phyloP scores from a whole-genome alignment of 2,113 vertebrate genomes.

The Prionailurus viverrinus region DNA sequence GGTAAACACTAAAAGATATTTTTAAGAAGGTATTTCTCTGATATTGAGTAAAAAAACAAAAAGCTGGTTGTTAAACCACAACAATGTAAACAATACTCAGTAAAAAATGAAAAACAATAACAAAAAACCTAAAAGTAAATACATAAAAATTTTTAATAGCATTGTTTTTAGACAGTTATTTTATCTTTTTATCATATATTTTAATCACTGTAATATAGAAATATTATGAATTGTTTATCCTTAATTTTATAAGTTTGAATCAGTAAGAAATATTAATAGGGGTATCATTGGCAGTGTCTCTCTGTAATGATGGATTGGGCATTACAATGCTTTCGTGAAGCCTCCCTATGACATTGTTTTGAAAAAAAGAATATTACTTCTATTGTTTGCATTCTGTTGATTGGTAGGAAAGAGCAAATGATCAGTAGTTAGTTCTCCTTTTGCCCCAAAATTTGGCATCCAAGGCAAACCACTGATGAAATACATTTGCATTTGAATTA shows the following conservation, averaged over 20 bases:
- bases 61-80: background rate
- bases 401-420: constrained; percentile 58
- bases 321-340: background rate
- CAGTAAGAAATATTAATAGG: background rate
- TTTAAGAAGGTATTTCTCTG: constrained; percentile 26
- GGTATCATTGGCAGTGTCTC: background rate
- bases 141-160: background rate
- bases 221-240: background rate
- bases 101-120: background rate
- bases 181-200: constrained; percentile 4
- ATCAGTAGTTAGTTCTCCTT: constrained; percentile 65
- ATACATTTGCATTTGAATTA: constrained; percentile 80
- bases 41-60: background rate
- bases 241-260: background rate
- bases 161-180: constrained; percentile 7
- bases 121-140: background rate
- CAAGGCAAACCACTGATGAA: constrained; percentile 66
- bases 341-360: background rate
- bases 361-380: constrained; percentile 22
- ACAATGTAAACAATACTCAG: background rate
- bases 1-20: background rate
- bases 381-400: constrained; percentile 51
- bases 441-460: constrained; percentile 67
- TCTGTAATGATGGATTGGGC: background rate
- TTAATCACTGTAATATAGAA: background rate